phyloP scores from a whole-genome alignment of 2,888 invertebrate species.

The Heliothis peltigera region DNA sequence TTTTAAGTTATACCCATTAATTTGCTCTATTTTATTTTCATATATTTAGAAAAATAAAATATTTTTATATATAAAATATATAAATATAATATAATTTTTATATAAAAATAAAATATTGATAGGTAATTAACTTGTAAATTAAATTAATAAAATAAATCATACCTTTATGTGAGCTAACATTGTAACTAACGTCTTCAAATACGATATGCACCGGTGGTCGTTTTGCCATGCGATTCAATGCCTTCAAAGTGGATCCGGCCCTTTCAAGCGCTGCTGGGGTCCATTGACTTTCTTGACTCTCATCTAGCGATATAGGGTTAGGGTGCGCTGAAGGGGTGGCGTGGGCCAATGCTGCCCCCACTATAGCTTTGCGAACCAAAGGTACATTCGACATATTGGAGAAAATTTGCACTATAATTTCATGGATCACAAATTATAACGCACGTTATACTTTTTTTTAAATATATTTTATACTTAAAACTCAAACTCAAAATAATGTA shows the following conservation, averaged over 20 bases:
- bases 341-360: constrained; percentile 80
- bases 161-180: constrained; percentile 86
- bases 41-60: too few species aligned
- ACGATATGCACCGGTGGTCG: constrained; percentile 90
- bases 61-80: too few species aligned
- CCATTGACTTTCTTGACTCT: constrained; percentile 80
- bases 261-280: constrained; percentile 86
- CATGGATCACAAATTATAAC: constrained; percentile 17
- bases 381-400: constrained; percentile 79
- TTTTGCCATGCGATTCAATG: constrained; percentile 89
- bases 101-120: too few species aligned
- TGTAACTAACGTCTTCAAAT: constrained; percentile 90
- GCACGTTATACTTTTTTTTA: constrained; percentile 14
- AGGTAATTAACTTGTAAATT: neutral
- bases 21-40: too few species aligned
- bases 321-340: constrained; percentile 57
- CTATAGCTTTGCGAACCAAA: constrained; percentile 83
- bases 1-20: too few species aligned
- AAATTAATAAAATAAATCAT: constrained; percentile 45
- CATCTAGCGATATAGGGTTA: constrained; percentile 69
- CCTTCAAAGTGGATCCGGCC: constrained; percentile 87
- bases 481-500: neutral
- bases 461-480: neutral
- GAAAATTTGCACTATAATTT: constrained; percentile 33
- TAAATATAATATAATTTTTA: too few species aligned